phyloP scores from a whole-genome alignment of 2,797 vertebrate species.

The Sebastes glaucus region DNA sequence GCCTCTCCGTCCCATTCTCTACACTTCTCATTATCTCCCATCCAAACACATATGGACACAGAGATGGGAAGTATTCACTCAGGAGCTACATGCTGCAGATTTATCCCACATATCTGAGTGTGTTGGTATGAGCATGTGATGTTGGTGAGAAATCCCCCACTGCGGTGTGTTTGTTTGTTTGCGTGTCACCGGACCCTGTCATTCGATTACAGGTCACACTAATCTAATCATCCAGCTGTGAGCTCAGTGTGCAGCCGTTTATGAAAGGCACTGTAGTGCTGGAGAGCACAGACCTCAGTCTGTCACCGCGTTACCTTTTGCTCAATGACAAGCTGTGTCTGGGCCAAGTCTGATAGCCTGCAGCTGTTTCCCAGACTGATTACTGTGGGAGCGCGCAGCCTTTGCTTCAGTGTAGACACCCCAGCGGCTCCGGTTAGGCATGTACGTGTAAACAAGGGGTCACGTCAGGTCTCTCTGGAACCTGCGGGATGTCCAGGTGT shows the following conservation, averaged over 20 bases:
- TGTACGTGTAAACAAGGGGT: constrained; percentile 39
- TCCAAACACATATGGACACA: constrained; percentile 5
- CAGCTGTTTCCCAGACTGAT: constrained; percentile 61
- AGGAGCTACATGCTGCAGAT: not conserved
- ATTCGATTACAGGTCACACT: constrained; percentile 78
- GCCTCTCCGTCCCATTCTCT: not conserved
- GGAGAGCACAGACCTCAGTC: constrained; percentile 49
- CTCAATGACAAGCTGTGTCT: constrained; percentile 64
- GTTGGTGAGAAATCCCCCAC: constrained; percentile 18
- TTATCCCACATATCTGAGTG: constrained; percentile 8
- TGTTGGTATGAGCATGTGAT: constrained; percentile 52
- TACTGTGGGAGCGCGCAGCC: constrained; percentile 44
- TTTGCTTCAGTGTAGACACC: constrained; percentile 43
- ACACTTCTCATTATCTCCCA: constrained; percentile 27
- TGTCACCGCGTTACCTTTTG: constrained; percentile 58
- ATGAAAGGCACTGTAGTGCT: constrained; percentile 41
- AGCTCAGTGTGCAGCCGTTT: constrained; percentile 53
- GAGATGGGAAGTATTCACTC: constrained; percentile 3
- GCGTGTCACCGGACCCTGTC: constrained; percentile 67
- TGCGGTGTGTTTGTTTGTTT: constrained; percentile 16
- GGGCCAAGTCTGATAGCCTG: constrained; percentile 50
- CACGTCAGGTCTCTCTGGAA: constrained; percentile 19
- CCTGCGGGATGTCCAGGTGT: constrained; percentile 43
- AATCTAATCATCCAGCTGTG: constrained; percentile 75
- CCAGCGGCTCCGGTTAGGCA: not conserved